A percentile compares a stretch with the other conserved stretches of the same genome.
Evolutionary conservation across 2,888 invertebrate genomes (phyloP).

Genomic region (Zaprionus bogoriensis): DNA sequence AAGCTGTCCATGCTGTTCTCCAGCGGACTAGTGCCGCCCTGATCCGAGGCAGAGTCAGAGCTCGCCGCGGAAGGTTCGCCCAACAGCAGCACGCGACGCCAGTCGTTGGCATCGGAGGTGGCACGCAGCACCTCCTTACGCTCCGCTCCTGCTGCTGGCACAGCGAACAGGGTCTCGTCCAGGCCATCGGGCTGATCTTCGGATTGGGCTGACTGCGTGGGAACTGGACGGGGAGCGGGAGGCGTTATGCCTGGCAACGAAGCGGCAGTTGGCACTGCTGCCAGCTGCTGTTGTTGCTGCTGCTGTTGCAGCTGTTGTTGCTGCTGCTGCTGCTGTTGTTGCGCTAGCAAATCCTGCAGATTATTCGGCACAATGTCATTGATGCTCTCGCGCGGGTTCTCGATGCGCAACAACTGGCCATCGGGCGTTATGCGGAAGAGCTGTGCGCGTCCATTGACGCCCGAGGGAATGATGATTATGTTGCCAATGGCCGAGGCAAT

Average conservation of each 20-base stretch:
- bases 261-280: conserved; percentile 40
- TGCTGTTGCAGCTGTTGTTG: no score
- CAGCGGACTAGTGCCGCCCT: conserved; percentile 37
- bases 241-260: conserved; percentile 45
- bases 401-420: conserved; percentile 55
- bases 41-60: conserved; percentile 12
- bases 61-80: conserved; percentile 47
- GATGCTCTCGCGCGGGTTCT: conserved; percentile 34
- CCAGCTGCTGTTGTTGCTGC: conserved; percentile 8
- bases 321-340: conserved; percentile 11
- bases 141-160: neutral
- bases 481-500: conserved; percentile 52
- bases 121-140: conserved; percentile 45
- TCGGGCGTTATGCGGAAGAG: conserved; percentile 62
- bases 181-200: conserved; percentile 40
- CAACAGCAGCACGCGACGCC: conserved; percentile 63
- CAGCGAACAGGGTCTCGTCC: conserved; percentile 49
- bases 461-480: conserved; percentile 56
- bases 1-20: conserved; percentile 69
- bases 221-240: conserved; percentile 16
- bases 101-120: conserved; percentile 56
- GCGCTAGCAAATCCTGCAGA: conserved; percentile 29
- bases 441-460: conserved; percentile 35
- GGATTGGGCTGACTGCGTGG: conserved; percentile 18
- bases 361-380: conserved; percentile 39